These are phyloP conservation scores for Pogonomyrmex barbatus DNA, from an alignment of 1,140 invertebrate species.

Conservation along the genomic window DNA sequence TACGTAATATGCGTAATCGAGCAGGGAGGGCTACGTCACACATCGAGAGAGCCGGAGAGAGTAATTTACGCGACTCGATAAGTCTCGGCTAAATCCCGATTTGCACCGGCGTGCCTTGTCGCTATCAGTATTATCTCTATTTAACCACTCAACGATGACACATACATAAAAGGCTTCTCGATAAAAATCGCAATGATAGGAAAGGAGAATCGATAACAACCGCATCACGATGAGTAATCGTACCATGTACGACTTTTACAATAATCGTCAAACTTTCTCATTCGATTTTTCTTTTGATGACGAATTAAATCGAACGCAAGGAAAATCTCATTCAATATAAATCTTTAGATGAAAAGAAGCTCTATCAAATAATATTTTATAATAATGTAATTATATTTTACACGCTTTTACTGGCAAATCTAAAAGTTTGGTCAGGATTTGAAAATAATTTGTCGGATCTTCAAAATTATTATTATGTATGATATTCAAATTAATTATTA, in stretches of 20 bases:
- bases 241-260: background rate
- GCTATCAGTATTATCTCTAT: constrained; percentile 11
- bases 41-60: constrained; percentile 52
- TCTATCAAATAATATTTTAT: background rate
- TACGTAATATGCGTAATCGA: constrained; percentile 58
- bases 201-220: background rate
- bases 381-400: background rate
- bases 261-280: background rate
- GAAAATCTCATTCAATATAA: background rate
- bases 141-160: background rate
- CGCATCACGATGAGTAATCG: background rate
- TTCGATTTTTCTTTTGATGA: background rate
- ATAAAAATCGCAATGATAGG: constrained; percentile 11
- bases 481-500: too few relatives aligned
- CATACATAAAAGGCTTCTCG: background rate
- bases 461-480: too few relatives aligned
- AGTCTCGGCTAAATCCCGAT: background rate
- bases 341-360: background rate
- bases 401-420: too few relatives aligned
- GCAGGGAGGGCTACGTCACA: constrained; percentile 31
- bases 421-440: too few relatives aligned
- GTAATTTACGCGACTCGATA: constrained; percentile 70
- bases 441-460: too few relatives aligned
- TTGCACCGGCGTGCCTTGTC: background rate
- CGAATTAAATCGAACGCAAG: background rate